Conservation (phyloP, 2,797 vertebrate genomes). For the Arctocebus calabarensis region DNA sequence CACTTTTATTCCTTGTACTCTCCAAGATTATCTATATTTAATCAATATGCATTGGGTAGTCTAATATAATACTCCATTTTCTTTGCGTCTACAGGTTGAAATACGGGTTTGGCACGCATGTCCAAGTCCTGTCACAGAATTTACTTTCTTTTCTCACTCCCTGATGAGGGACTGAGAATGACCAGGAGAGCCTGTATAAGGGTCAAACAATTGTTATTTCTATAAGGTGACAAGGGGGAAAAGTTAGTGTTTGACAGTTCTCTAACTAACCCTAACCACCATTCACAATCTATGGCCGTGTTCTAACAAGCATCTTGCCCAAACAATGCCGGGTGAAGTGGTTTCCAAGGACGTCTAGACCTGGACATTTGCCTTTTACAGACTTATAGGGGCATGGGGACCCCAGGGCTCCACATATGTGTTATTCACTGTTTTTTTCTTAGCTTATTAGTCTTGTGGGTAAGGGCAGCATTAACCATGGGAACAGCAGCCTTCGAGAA, state of each 20-base stretch:
- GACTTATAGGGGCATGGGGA: neutral
- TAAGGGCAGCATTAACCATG: neutral
- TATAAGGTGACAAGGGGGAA: neutral
- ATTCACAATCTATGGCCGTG: neutral
- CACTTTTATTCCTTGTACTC: neutral
- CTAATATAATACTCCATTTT: neutral
- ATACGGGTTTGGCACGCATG: neutral
- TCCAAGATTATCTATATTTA: neutral
- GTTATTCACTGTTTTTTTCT: neutral
- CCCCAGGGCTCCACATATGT: neutral
- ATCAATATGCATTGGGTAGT: neutral
- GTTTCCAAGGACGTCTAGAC: neutral
- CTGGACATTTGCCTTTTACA: neutral
- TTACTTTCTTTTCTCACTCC: neutral
- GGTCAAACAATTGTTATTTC: neutral
- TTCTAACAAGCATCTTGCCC: neutral
- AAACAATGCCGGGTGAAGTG: neutral
- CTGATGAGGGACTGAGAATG: neutral
- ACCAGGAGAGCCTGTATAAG: neutral
- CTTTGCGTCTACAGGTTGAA: neutral
- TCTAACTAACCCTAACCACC: neutral
- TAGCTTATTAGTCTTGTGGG: constrained; percentile 60
- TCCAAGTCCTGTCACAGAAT: neutral
- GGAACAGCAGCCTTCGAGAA: neutral
- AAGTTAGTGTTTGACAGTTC: neutral